Conservation (phyloP, 2,797 vertebrate genomes). For the Glossophaga mutica region DNA sequence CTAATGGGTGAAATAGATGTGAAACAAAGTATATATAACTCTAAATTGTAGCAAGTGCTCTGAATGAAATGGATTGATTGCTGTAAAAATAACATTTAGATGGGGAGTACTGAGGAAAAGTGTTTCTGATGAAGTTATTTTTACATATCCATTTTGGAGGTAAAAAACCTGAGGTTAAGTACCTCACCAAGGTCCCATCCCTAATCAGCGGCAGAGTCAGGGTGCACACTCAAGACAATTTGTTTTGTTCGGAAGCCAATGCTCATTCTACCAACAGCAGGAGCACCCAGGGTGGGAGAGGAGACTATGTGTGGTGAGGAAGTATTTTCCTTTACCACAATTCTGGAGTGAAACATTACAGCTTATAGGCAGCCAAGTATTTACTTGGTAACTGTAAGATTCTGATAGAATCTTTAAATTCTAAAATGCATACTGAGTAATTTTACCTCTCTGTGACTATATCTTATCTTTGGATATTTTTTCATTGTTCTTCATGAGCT, state of each 20-base stretch:
- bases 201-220: not conserved
- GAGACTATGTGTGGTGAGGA: not conserved
- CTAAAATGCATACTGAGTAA: not conserved
- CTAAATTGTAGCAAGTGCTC: not conserved
- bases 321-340: not conserved
- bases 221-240: not conserved
- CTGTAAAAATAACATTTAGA: not conserved
- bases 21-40: not conserved
- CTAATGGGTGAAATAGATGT: not conserved
- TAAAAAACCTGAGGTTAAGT: not conserved
- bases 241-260: not conserved
- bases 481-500: not conserved
- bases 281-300: not conserved
- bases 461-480: not conserved
- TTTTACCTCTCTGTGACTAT: not conserved
- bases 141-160: not conserved
- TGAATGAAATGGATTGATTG: not conserved
- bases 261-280: not conserved
- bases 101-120: not conserved
- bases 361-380: not conserved
- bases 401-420: not conserved
- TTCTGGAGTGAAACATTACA: not conserved
- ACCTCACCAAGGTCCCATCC: not conserved
- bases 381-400: not conserved
- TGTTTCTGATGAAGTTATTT: not conserved